Base-by-base conservation (phyloP, 2,113 vertebrate genomes). In the Gasterosteus aculeatus region DNA sequence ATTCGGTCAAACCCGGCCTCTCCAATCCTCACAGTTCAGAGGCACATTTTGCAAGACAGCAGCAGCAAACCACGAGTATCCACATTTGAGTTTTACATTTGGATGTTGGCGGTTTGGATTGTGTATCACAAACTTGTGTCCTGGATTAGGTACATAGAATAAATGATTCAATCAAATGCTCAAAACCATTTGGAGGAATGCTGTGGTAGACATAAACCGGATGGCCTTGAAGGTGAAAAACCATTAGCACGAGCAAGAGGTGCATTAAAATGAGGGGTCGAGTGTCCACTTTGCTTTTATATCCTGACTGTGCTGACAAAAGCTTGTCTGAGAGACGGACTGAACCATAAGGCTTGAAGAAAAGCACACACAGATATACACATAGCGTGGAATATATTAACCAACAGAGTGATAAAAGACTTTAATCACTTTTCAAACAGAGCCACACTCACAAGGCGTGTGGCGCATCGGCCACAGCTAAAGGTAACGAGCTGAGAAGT, bases 311-410 rank as follows among this genome's bases (percentile, higher is more conserved):
- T 18, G 42, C 51, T n/a, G 16, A 74, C 22, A 12, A 53, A 16
- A 19, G 54, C 75, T 59, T 47, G 54, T 49, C 16, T 49, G 31
- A 73, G 38, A 67, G 49, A 58, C 7, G 19, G 69, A 57, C 60
- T 18, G 7, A 83, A 66, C 63, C 78, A 58, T 88, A 88, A 87
- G 88, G 83, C 83, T 77, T 58, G 39, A 72, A 69, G 60, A 74
- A 73, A 75, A 1, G 66, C 1, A 2, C 41, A 10, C 41, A 10
- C 42, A 53, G n/a, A 76, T 61, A 75, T 38, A 71, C 63, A 82
- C 61, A 83, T 19, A 69, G 61, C 57, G 38, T 10, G 69, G 39
- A 72, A 26, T 62, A 53, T 22, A 4, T 81, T 64, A 22, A 63
- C 66, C 46, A 70, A 42, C 53, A 56, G 76, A 82, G 61, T 62